Evolutionary conservation across 2,113 vertebrate species (phyloP).

Genomic region (Forbesichthys papilliferus): DNA sequence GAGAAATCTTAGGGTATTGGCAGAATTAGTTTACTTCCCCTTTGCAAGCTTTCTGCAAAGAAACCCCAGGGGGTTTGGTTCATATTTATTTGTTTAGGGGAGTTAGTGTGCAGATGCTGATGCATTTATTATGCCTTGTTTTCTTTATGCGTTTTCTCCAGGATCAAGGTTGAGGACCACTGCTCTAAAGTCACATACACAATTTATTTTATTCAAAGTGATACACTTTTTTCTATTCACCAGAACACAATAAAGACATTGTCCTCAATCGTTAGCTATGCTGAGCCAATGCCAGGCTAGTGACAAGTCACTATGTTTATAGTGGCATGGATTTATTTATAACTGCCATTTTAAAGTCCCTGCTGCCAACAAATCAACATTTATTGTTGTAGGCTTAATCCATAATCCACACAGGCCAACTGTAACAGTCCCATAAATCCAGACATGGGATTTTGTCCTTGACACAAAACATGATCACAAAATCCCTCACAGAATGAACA

Average conservation of each 20-base stretch:
- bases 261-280: background rate
- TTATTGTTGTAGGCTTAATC: conserved; percentile 27
- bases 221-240: background rate
- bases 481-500: conserved; percentile 40
- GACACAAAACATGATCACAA: conserved; percentile 24
- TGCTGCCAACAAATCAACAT: conserved; percentile 12
- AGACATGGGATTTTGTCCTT: background rate
- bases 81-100: no score
- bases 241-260: background rate
- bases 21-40: no score
- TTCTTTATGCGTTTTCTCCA: no score
- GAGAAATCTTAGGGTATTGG: no score
- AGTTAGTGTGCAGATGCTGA: no score
- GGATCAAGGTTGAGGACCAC: no score
- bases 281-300: background rate
- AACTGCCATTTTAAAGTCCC: conserved; percentile 12
- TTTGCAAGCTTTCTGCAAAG: no score
- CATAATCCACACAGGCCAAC: conserved; percentile 30
- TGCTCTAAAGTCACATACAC: no score
- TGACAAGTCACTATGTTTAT: background rate
- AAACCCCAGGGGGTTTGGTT: no score
- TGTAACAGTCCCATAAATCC: background rate
- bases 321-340: background rate
- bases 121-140: no score
- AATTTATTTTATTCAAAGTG: no score